Evolutionary conservation across 2,888 invertebrate species (phyloP).

Genomic region (Scaeva pyrastri): DNA sequence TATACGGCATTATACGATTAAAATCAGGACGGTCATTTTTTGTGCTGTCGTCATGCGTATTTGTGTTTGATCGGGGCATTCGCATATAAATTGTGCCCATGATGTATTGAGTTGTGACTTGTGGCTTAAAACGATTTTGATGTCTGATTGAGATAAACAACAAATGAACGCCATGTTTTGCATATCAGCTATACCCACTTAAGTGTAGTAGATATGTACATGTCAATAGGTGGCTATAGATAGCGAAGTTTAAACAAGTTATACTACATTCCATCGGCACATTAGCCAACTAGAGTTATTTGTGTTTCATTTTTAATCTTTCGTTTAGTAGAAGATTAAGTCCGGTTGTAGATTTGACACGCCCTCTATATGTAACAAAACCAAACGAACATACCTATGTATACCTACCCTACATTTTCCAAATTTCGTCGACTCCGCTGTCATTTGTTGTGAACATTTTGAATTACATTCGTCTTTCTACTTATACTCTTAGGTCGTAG

Average conservation of each 20-base stretch:
- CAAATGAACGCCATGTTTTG: constrained; percentile 31
- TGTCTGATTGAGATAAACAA: constrained; percentile 17
- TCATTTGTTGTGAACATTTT: constrained; percentile 8
- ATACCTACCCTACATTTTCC: not conserved
- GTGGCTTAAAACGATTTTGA: constrained; percentile 24
- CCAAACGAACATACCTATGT: not conserved
- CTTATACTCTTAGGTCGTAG: too few relatives aligned
- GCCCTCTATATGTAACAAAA: constrained; percentile 9
- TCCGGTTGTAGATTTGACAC: constrained; percentile 42
- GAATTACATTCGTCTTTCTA: not conserved
- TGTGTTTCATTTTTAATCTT: constrained; percentile 16
- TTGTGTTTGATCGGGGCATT: constrained; percentile 35
- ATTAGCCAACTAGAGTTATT: constrained; percentile 16
- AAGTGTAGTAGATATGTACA: too few relatives aligned
- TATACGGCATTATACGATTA: constrained; percentile 38
- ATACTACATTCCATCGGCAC: constrained; percentile 52
- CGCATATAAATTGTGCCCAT: constrained; percentile 39
- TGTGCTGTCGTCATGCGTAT: constrained; percentile 48
- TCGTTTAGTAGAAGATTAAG: constrained; percentile 11
- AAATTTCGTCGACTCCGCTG: not conserved
- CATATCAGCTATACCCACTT: not conserved
- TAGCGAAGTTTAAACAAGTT: constrained; percentile 62
- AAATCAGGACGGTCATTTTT: constrained; percentile 34
- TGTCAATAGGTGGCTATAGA: not conserved
- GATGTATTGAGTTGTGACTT: not conserved